Evolutionary conservation across 2,888 invertebrate genomes (phyloP), one percentile per base, ranked within the genome.

Genomic region (Kryphioiulus occultus): DNA sequence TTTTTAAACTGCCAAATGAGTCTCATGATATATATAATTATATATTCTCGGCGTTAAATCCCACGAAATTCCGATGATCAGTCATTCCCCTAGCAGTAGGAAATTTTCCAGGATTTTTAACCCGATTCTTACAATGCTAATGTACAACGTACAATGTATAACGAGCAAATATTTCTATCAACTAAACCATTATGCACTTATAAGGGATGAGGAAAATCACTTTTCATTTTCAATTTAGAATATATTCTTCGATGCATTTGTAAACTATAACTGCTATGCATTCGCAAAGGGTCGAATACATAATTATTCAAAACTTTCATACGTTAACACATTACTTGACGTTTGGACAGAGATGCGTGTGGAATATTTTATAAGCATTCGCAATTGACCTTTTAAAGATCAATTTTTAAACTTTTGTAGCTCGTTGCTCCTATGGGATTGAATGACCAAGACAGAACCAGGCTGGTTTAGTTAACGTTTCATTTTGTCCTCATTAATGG

Each of bases 51-150:
- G 26, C 22, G 26, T 68, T 26, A n/a, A 68, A 26, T 26, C 26
- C 22, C 68, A 68, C 26, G 26, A 68, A 10, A 7, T 10, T 68
- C 68, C 26, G 26, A 10, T 22, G n/a, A 22, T 1, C 26, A 26
- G 26, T 26, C 68, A 68, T 68, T 68, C 68, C 68, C n/a, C 53
- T 53, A 53, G 12, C 68, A 10, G 26, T 10, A 68, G 68, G 68
- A 26, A 68, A 68, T 26, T 68, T 68, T 68, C 68, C 68, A 68
- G 68, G 68, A n/a, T 68, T 68, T 68, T 22, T 26, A 68, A 68
- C 68, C 12, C 68, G 10, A 26, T 68, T 68, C 26, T 26, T 26
- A 12, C 26, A 68, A 26, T 68, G 68, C 68, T 68, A 26, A 68
- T 26, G n/a, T 22, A 68, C 53, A 19, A 15, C 42, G n/a, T n/a